Evolutionary conservation across 2,888 invertebrate species (phyloP), one percentile per base, ranked within the genome.

Genomic region (Gymnosoma rotundatum): DNA sequence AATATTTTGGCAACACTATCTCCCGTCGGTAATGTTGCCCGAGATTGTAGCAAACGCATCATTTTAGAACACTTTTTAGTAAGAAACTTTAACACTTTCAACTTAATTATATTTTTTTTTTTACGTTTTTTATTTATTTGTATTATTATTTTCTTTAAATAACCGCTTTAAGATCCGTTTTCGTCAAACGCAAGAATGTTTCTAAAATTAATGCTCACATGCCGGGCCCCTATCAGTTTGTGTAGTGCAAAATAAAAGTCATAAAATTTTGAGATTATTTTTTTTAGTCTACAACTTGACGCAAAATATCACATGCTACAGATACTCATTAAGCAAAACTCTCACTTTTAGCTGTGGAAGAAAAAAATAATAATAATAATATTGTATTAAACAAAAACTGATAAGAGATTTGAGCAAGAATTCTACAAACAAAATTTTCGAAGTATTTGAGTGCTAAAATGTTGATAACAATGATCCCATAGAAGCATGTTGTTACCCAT

Each of bases 41-140:
- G 90, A 84, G 88, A 83, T 87, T 90, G 90, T 85, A 89, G 78
- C 69, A 90, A 87, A 32, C 90, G 90, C 89, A 89, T 89, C 91
- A 91, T 91, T 32, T 86, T 89, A 12, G 12, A 67, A 70, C 66
- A 75, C 60, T 56, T 79, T 74, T 85, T 66, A 61, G 70, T 42
- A 32, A 81, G 64, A 78, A 54, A 36, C 8, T 42, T 7, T 60
- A 76, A 42, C 48, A 38, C 48, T 75, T 83, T 48, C 5, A 63
- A 48, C 54, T 73, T 70, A 52, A 73, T 63, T 52, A 25, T 81
- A 3, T 32, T 18, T 45, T 69, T 61, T 66, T 38, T 38, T 48
- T 64, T 0, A 18, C 48, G 21, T 61, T 66, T 76, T 61, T 12
- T 12, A 45, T 45, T 45, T 45, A 45, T 14, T 45, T 45, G 8